phyloP scores from a whole-genome alignment of 1,140 invertebrate genomes.

The Aleiodes sp. region DNA sequence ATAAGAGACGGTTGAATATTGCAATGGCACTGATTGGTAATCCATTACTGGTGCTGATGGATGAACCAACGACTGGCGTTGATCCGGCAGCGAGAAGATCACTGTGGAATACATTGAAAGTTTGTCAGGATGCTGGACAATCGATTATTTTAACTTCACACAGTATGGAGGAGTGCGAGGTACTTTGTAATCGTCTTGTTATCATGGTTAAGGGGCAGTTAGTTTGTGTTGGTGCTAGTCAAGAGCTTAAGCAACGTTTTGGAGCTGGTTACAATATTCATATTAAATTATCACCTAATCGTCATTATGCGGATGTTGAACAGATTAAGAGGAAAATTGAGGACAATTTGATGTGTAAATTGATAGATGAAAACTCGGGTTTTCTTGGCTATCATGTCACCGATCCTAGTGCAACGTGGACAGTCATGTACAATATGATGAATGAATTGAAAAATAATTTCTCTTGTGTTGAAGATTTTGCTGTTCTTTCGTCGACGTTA shows the following conservation, averaged over 20 bases:
- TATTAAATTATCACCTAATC: constrained; percentile 55
- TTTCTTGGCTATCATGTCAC: constrained; percentile 60
- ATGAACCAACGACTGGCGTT: constrained; percentile 81
- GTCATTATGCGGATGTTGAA: constrained; percentile 39
- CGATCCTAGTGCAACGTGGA: constrained; percentile 55
- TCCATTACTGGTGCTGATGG: constrained; percentile 79
- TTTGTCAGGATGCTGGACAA: constrained; percentile 71
- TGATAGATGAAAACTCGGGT: constrained; percentile 58
- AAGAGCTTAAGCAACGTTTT: constrained; percentile 73
- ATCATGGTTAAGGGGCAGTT: constrained; percentile 90
- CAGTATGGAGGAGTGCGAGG: constrained; percentile 94
- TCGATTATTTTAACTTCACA: constrained; percentile 83
- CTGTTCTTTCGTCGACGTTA: constrained; percentile 60
- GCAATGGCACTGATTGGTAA: constrained; percentile 88
- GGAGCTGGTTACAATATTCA: constrained; percentile 68
- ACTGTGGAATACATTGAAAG: constrained; percentile 78
- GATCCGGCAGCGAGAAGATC: constrained; percentile 85
- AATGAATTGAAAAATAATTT: constrained; percentile 54
- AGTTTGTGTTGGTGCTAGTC: constrained; percentile 75
- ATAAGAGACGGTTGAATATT: constrained; percentile 94
- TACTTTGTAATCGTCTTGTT: constrained; percentile 82
- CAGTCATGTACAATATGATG: constrained; percentile 59
- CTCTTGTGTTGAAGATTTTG: constrained; percentile 59
- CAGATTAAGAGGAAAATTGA: constrained; percentile 55
- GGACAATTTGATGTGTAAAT: constrained; percentile 50